Evolutionary conservation across 2,888 invertebrate genomes (phyloP).

Genomic region (Kryphioiulus occultus): DNA sequence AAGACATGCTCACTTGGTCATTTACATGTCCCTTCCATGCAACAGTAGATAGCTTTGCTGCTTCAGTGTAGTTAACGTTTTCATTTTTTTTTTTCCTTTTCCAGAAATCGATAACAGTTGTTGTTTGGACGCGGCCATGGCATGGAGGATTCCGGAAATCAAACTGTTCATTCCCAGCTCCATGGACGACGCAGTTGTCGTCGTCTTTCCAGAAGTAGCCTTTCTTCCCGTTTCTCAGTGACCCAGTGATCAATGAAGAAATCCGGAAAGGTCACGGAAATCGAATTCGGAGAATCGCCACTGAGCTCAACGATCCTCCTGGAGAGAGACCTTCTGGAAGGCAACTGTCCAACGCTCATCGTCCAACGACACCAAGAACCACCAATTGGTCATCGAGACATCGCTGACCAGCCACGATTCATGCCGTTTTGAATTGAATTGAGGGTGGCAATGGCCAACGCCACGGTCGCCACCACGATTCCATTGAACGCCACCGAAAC

Average conservation of each 20-base stretch:
- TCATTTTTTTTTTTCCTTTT: background rate
- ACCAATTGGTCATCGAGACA: background rate
- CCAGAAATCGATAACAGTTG: background rate
- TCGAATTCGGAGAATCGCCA: background rate
- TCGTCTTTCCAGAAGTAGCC: background rate
- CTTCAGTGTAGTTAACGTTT: no score
- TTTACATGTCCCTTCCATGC: no score
- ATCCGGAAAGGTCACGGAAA: background rate
- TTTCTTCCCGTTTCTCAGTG: background rate
- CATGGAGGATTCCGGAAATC: background rate
- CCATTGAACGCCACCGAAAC: constrained; percentile 7
- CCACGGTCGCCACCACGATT: constrained; percentile 1
- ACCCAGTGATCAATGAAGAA: background rate
- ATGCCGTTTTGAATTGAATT: background rate
- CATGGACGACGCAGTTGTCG: constrained; percentile 12
- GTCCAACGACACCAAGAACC: background rate
- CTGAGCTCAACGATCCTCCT: background rate
- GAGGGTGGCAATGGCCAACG: constrained; percentile 25
- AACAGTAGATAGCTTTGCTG: no score
- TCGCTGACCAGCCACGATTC: background rate
- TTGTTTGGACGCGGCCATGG: background rate
- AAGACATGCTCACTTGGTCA: no score
- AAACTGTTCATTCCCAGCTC: constrained; percentile 12
- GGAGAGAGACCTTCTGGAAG: background rate
- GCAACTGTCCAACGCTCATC: background rate